Conservation (phyloP, 37 sponge, comb jelly and placozoan genomes). For the Halisarca cf. caerulea region DNA sequence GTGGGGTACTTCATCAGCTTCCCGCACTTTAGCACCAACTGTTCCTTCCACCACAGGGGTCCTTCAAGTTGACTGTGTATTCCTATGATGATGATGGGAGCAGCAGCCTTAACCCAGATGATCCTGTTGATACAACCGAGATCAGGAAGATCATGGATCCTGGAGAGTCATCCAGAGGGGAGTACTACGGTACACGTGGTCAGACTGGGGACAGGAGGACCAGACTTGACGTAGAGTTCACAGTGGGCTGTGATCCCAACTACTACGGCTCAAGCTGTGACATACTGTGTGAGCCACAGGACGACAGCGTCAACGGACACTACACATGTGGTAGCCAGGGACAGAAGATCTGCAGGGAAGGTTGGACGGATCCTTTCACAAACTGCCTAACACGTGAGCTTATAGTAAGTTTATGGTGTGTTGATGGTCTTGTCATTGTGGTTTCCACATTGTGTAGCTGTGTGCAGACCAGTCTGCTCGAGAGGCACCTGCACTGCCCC, state of each 20-base stretch:
- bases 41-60: background rate
- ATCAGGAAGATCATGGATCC: background rate
- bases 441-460: slow-evolving; percentile 4
- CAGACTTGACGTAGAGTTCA: background rate
- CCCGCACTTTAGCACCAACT: no score
- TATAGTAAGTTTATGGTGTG: no score
- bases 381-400: slow-evolving; percentile 36
- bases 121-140: background rate
- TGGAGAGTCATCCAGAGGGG: background rate
- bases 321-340: slow-evolving; percentile 53
- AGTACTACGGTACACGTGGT: background rate
- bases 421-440: no score
- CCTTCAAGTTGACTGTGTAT: background rate
- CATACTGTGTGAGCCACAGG: slow-evolving; percentile 36
- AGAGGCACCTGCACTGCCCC: slow-evolving; percentile 2
- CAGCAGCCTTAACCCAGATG: background rate
- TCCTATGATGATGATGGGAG: background rate
- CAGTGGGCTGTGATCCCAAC: background rate
- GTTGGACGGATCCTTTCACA: slow-evolving; percentile 39
- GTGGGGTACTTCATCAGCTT: no score
- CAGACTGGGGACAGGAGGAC: background rate
- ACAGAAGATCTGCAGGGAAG: slow-evolving; percentile 41
- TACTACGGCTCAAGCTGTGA: slow-evolving; percentile 51
- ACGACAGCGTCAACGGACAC: slow-evolving; percentile 40
- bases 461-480: background rate